phyloP scores from a whole-genome alignment of 2,888 invertebrate genomes.

The Margaritifera margaritifera region DNA sequence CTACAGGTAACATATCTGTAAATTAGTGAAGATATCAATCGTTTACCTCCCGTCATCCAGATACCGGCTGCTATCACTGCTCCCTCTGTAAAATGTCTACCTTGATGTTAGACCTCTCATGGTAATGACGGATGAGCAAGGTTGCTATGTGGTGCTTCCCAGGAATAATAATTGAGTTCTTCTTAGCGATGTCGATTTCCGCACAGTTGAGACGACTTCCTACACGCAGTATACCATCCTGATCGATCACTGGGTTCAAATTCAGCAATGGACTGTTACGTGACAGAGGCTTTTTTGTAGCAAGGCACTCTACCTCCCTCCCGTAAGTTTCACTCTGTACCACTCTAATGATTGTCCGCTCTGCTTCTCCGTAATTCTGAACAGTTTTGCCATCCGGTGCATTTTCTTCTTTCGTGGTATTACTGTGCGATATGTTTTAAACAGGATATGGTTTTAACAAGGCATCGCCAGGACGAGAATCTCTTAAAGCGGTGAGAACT shows the following conservation, averaged over 20 bases:
- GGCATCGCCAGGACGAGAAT: slow-evolving; percentile 17
- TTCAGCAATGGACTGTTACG: slow-evolving; percentile 10
- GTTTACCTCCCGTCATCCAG: slow-evolving; percentile 26
- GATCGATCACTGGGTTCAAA: slow-evolving; percentile 24
- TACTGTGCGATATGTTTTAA: slow-evolving; percentile 10
- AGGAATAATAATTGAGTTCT: slow-evolving; percentile 26
- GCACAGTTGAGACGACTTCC: slow-evolving; percentile 20
- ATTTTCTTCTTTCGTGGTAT: neutral
- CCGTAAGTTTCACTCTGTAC: slow-evolving; percentile 14
- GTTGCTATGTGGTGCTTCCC: slow-evolving; percentile 22
- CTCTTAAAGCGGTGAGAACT: slow-evolving; percentile 3
- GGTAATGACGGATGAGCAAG: slow-evolving; percentile 21
- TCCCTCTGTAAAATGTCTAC: slow-evolving; percentile 29
- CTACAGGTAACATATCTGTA: slow-evolving; percentile 21
- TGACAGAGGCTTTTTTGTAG: neutral
- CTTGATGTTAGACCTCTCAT: slow-evolving; percentile 26
- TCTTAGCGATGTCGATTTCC: neutral
- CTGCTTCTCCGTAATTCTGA: neutral
- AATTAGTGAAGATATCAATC: slow-evolving; percentile 15
- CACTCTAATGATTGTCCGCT: slow-evolving; percentile 18
- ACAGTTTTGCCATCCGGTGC: slow-evolving; percentile 10
- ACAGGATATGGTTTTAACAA: slow-evolving; percentile 5
- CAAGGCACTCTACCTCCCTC: slow-evolving; percentile 16
- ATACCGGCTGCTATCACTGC: slow-evolving; percentile 21
- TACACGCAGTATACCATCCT: slow-evolving; percentile 24